These are phyloP conservation scores for Danionella dracula DNA, from an alignment of 2,797 vertebrate genomes.

Conservation along the genomic window DNA sequence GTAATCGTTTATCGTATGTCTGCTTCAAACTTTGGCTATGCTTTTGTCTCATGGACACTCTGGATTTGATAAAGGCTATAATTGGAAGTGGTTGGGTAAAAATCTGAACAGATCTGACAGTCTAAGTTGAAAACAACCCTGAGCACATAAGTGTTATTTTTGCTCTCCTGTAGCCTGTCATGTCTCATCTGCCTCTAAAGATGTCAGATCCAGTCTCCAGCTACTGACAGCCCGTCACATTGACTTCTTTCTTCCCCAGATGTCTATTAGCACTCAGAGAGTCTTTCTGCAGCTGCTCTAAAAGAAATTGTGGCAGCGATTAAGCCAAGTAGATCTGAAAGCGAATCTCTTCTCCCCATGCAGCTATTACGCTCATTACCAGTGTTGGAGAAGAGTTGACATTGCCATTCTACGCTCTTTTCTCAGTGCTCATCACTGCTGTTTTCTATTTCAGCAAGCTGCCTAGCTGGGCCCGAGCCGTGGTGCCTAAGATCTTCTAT, in stretches of 20 bases:
- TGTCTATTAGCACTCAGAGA: not conserved
- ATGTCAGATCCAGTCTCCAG: not conserved
- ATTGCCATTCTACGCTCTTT: no score
- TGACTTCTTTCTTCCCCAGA: not conserved
- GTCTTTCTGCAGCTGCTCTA: conserved; percentile 15
- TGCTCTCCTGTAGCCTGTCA: not conserved
- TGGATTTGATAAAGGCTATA: not conserved
- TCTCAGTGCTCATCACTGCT: conserved; percentile 41
- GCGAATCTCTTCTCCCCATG: not conserved
- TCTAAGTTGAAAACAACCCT: not conserved
- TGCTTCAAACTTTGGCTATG: no score
- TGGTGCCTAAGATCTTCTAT: conserved; percentile 96
- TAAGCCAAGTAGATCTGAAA: conserved; percentile 17
- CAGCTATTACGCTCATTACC: no score
- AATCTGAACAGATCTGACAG: not conserved
- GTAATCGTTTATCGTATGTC: no score
- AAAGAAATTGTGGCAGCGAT: conserved; percentile 1
- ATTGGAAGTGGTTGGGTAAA: not conserved
- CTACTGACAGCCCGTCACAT: not conserved
- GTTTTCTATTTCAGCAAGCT: conserved; percentile 79
- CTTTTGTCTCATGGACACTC: no score
- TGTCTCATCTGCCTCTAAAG: not conserved
- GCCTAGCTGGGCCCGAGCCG: conserved; percentile 93
- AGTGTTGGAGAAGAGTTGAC: not conserved
- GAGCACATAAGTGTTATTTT: not conserved